phyloP scores from a whole-genome alignment of 2,113 vertebrate species.

The Hylia prasina region DNA sequence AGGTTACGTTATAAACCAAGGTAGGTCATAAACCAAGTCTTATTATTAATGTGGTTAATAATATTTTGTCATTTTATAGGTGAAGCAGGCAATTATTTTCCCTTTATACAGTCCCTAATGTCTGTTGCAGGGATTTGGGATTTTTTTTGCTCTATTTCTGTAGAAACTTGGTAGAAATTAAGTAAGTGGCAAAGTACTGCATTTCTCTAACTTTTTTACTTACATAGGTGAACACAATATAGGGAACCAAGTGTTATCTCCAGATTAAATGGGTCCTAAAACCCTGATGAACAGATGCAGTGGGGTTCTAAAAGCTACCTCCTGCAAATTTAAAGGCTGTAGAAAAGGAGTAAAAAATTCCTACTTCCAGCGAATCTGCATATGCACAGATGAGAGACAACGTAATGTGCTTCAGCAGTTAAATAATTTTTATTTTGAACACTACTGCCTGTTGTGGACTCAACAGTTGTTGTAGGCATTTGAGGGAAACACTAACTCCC shows the following conservation, averaged over 20 bases:
- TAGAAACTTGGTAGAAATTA: neutral
- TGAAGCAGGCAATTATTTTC: neutral
- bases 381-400: neutral
- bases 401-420: neutral
- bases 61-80: neutral
- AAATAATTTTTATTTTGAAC: neutral
- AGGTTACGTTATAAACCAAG: neutral
- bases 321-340: neutral
- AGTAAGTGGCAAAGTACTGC: neutral
- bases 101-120: neutral
- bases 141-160: neutral
- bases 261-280: neutral
- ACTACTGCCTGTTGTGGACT: neutral
- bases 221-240: neutral
- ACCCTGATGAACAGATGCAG: neutral
- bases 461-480: neutral
- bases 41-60: neutral
- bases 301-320: neutral
- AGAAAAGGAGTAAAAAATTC: neutral
- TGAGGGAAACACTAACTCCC: neutral
- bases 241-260: neutral
- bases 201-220: neutral
- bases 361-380: neutral
- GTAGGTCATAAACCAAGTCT: neutral
- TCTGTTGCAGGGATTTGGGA: neutral